phyloP scores from a whole-genome alignment of 2,888 invertebrate genomes.

The Parapristionchus giblindavisi region DNA sequence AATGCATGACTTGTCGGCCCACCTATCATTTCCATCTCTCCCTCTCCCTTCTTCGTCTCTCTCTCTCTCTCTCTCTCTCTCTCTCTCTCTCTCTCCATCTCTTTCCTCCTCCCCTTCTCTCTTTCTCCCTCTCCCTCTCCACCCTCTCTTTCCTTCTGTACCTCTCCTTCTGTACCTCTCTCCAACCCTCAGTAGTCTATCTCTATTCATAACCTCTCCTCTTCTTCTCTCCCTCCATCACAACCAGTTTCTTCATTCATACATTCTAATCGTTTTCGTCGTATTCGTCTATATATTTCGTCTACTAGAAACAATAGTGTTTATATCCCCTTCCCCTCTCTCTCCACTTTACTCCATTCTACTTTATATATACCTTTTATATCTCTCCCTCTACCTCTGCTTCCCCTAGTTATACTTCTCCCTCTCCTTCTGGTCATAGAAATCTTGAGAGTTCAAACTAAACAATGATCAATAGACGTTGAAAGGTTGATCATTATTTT shows the following conservation, averaged over 20 bases:
- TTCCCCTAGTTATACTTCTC: too few relatives aligned
- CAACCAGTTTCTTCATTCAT: background rate
- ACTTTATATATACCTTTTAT: conserved; percentile 14
- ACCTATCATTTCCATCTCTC: too few relatives aligned
- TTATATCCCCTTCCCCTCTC: background rate
- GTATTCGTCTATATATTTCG: background rate
- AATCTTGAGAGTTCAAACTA: too few relatives aligned
- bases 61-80: background rate
- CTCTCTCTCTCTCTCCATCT: background rate
- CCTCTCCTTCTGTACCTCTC: background rate
- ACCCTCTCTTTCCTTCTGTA: background rate
- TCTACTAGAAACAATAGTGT: background rate
- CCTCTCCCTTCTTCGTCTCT: conserved; percentile 17
- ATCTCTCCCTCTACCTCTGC: background rate
- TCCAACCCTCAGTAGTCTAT: background rate
- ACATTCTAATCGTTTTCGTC: background rate
- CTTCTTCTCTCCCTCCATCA: background rate
- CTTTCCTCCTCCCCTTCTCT: background rate
- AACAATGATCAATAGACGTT: too few relatives aligned
- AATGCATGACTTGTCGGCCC: too few relatives aligned
- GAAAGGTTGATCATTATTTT: too few relatives aligned
- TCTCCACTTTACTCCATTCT: background rate
- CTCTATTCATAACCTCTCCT: background rate
- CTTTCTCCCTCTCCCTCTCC: background rate
- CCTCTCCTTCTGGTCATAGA: too few relatives aligned